Base-by-base conservation (phyloP, 64 coral and sea anemone genomes). In the Actinia tenebrosa region DNA sequence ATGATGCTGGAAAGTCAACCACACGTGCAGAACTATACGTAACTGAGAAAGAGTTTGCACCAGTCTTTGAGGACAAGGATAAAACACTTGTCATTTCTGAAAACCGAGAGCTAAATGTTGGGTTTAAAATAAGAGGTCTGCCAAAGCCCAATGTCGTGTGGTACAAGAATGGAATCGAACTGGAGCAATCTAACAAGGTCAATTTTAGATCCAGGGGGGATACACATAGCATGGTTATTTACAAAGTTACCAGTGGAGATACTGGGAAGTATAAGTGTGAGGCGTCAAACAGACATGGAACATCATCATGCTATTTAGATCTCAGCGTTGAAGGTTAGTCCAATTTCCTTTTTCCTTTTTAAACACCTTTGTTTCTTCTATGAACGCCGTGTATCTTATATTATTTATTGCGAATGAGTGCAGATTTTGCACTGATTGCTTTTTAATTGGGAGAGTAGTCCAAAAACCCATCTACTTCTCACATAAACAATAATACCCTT, bases 251-350 rank as follows among this genome's bases (percentile, higher is more conserved):
- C 20, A 50, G 16, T 16, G 83, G 60, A 17, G 93, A 95, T 64
- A 82, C 93, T 26, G 93, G 93, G 64, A 62, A 80, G 81, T 95
- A 95, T 71, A 86, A 84, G 18, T 95, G 93, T 60, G 86, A 91
- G 42, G 93, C 93, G 5, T 91, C 80, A 22, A 95, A 72, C 26
- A 61, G 63, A 17, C 79, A 53, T 16, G 93, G 93, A 80, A 91
- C 93, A 63, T 58, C 89, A 17, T 91, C 93, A 3, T 58, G 86
- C 17, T 86, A 68, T 46, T 88, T 91, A 58, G 86, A 91, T 77
- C 86, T 95, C 59, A 84, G 87, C 54, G 71, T 95, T 64, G 89
- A 95, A 89, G 87, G 93, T 95, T 91, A 55, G 86, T 86, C 6
- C 42, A 45, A 50, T 50, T 50, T 50, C 7, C 47, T 50, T 50